Evolutionary conservation across 2,113 vertebrate species (phyloP), one percentile per base, ranked within the genome.

Genomic region (Mirounga angustirostris): DNA sequence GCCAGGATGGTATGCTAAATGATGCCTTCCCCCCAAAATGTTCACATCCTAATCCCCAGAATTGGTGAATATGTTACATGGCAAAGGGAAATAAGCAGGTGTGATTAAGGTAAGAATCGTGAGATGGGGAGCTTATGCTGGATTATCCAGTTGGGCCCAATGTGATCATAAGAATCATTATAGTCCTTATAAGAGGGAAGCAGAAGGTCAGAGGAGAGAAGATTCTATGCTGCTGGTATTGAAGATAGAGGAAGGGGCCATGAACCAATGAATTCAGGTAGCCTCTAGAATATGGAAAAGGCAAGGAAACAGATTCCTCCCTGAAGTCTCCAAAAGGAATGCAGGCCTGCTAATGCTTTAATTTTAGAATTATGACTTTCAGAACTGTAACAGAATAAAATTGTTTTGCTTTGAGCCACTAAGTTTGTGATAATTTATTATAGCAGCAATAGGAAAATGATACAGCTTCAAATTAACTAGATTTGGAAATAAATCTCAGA

Each of bases 401-500:
- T 15, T 85, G 69, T 91, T 22, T 74, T 73, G 9, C 61, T 79
- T 90, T 69, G 63, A 58, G 30, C n/a, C 73, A 81, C 28, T 84
- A 28, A 61, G 46, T 83, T 92, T 82, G 43, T 87, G 58, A 30
- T 52, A 24, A 36, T 91, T 91, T 82, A 16, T 88, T 63, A 24
- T 22, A 46, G 9, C 28, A 81, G 43, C 15, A 65, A 50, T 36
- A 67, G 36, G 21, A 93, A 96, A 82, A 74, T 76, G 67, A 67
- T 58, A 82, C 46, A 59, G 8, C 12, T 19, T 56, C 10, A 24
- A 88, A 78, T 89, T 91, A 81, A 87, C 21, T 90, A 54, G 26
- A 63, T 56, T 71, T 84, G 80, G 26, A 94, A 87, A 59, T 96
- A 79, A 61, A 87, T 87, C 74, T 73, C 73, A 94, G 61, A 80